Evolutionary conservation across 2,113 vertebrate genomes (phyloP).

Genomic region (Thunnus maccoyii): DNA sequence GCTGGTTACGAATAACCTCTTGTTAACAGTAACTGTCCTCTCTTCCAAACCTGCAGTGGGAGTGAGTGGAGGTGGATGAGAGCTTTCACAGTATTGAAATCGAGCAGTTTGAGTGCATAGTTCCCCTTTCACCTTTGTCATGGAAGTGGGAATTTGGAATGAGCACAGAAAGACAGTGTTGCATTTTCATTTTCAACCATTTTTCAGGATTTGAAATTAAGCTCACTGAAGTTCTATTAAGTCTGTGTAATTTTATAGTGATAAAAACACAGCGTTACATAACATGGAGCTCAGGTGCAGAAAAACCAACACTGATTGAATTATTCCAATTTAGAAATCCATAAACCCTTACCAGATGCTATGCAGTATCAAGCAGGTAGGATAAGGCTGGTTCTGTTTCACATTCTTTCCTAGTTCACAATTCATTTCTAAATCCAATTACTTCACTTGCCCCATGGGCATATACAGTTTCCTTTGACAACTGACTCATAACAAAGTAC

Average conservation of each 20-base stretch:
- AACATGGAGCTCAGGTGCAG: background rate
- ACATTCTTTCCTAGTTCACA: slow-evolving; percentile 16
- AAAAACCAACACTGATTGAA: slow-evolving; percentile 17
- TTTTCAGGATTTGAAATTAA: slow-evolving; percentile 16
- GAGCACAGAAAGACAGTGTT: background rate
- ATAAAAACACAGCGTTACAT: background rate
- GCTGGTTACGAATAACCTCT: slow-evolving; percentile 13
- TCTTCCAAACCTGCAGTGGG: slow-evolving; percentile 34
- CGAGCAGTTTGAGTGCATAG: slow-evolving; percentile 35
- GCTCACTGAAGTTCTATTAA: background rate
- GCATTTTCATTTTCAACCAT: slow-evolving; percentile 27
- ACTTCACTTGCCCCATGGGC: background rate
- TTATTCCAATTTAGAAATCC: slow-evolving; percentile 11
- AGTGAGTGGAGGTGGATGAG: slow-evolving; percentile 56
- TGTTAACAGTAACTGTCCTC: slow-evolving; percentile 22
- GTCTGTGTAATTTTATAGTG: background rate
- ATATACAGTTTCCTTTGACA: slow-evolving; percentile 9
- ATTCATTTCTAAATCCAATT: slow-evolving; percentile 36
- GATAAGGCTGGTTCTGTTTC: slow-evolving; percentile 15
- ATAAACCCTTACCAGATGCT: slow-evolving; percentile 17
- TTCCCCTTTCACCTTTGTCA: slow-evolving; percentile 42
- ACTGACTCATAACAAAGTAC: slow-evolving; percentile 12
- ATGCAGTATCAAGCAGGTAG: background rate
- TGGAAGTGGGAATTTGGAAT: slow-evolving; percentile 14
- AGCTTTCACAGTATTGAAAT: slow-evolving; percentile 47